Base-by-base conservation (phyloP, 2,113 vertebrate species). In the Hirundichthys speculiger region DNA sequence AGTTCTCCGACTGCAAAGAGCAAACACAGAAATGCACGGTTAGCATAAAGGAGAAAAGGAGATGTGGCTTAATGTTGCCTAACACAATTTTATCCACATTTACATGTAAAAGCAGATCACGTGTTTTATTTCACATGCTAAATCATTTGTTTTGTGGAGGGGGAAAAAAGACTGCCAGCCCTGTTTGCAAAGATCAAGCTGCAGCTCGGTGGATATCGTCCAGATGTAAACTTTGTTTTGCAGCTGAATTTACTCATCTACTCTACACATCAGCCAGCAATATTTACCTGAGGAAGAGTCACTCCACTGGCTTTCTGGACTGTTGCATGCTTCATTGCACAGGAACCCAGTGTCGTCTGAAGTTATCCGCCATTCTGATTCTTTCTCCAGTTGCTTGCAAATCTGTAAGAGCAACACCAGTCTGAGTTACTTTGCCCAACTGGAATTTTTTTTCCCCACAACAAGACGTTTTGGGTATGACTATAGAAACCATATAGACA, bases 201-300 rank as follows among this genome's bases (percentile, higher is more conserved):
- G 27, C 27, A 27, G 27, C 27, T 27, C 3, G 8, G 8, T 27
- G 27, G 27, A 27, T 8, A 8, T 27, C 27, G 8, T 27, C 27
- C 3, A 27, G 27, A 39, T 38, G 11, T 19, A 4, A 19, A 53
- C n/a, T 34, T 2, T 9, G 2, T 48, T 22, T 19, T 19, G 14
- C 12, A 59, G 8, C 22, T 47, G 3, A 1, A 49, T 59, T 42
- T 25, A 10, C 30, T 15, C 42, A 16, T 25, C 14, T 21, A 47
- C 40, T 43, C 22, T 9, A 45, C 0, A 21, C 15, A 40, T 61
- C 48, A 63, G 53, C 14, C 24, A 34, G 15, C 5, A 56, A 24
- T n/a, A 69, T 87, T 89, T 93, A 93, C 93, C 93, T 90, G 91
- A 91, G 25, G 81, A 89, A 14, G 72, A 57, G 1, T 90, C 88